Percentiles rank a stretch among this genome's conserved stretches.
Evolutionary conservation across 2,113 vertebrate species (phyloP).

Genomic region (Herpailurus yagouaroundi): DNA sequence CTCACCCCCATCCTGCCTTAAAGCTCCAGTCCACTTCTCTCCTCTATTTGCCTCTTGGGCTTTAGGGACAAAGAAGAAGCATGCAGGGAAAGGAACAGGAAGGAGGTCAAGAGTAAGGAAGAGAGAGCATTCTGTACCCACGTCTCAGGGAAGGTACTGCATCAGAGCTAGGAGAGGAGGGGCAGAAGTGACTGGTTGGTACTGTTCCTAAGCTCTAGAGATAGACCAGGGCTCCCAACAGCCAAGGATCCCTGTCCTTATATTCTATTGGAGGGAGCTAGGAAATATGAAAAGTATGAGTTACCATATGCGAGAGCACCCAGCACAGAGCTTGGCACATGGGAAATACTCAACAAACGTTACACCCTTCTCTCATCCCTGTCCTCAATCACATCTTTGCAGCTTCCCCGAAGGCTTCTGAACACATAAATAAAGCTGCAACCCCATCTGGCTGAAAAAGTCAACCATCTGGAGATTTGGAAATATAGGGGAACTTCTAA

Average conservation of each 20-base stretch:
- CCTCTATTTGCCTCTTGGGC: not conserved
- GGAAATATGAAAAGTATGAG: fast-evolving
- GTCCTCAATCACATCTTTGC: constrained; percentile 26
- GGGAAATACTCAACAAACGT: not conserved
- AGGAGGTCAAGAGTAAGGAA: not conserved
- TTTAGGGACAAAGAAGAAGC: not conserved
- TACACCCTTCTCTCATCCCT: not conserved
- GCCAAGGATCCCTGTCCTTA: not conserved
- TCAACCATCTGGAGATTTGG: constrained; percentile 75
- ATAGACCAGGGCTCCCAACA: not conserved
- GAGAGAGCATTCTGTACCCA: not conserved
- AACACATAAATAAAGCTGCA: constrained; percentile 73
- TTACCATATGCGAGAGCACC: not conserved
- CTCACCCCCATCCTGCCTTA: not conserved
- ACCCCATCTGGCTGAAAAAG: constrained; percentile 70
- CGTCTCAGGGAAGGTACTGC: not conserved
- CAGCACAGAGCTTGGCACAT: not conserved
- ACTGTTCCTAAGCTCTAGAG: not conserved
- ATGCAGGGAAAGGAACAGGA: not conserved
- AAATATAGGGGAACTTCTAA: constrained; percentile 76
- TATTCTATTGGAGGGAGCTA: not conserved
- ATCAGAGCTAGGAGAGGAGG: not conserved
- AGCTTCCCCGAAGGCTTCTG: constrained; percentile 62
- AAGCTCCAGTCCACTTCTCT: not conserved
- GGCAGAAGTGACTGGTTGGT: not conserved